Conservation (phyloP, 2,888 invertebrate genomes). For the Tetramorium bicarinatum region DNA sequence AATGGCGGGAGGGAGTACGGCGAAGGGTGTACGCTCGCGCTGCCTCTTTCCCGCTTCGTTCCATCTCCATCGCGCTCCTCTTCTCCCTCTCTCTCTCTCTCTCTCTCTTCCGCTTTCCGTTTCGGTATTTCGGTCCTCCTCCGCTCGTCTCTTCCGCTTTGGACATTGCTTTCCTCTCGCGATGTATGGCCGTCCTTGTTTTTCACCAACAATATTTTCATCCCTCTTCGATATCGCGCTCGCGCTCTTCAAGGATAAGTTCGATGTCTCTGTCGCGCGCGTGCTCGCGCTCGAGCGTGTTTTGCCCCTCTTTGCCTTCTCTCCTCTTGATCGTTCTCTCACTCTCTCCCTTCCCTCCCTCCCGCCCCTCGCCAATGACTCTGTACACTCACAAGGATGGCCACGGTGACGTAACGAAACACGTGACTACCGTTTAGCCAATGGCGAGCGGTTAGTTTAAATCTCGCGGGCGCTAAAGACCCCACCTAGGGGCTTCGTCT, state of each 20-base stretch:
- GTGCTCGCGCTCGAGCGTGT: constrained; percentile 16
- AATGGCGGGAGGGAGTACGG: constrained; percentile 82
- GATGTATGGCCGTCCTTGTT: constrained; percentile 64
- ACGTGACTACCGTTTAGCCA: constrained; percentile 75
- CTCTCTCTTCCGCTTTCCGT: constrained; percentile 8
- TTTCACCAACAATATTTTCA: constrained; percentile 57
- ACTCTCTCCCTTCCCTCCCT: constrained; percentile 16
- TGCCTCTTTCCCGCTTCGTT: constrained; percentile 58
- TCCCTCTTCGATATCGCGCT: constrained; percentile 46
- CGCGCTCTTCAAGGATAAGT: constrained; percentile 64
- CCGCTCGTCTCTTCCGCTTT: constrained; percentile 43
- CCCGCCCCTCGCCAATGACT: constrained; percentile 6
- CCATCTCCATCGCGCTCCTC: constrained; percentile 52
- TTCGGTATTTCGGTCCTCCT: not conserved
- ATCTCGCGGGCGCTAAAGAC: constrained; percentile 78
- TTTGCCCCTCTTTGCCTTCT: constrained; percentile 38
- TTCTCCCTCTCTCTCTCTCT: constrained; percentile 47
- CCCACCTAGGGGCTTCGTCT: constrained; percentile 73
- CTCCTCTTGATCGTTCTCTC: not conserved
- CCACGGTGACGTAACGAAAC: constrained; percentile 78
- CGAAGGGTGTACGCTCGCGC: constrained; percentile 71
- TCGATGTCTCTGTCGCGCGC: constrained; percentile 61
- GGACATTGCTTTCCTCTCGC: constrained; percentile 18
- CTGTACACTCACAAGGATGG: constrained; percentile 73
- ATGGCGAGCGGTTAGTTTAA: constrained; percentile 72